phyloP scores from a whole-genome alignment of 2,888 invertebrate genomes.

The Xestia sexstrigata region DNA sequence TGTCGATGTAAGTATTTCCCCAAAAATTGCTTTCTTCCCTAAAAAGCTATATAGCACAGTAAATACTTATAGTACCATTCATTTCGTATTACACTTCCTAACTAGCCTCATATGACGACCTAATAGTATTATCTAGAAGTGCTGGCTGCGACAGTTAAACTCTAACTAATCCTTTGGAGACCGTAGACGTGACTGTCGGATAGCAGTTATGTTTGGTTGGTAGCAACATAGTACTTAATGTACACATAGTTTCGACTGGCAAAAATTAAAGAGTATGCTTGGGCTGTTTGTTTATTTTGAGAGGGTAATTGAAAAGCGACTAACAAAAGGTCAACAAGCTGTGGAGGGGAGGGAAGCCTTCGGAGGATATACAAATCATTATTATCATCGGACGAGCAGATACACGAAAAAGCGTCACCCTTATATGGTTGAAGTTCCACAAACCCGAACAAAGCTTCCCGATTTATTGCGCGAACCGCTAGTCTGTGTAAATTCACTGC shows the following conservation, averaged over 20 bases:
- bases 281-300: too few species aligned
- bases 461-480: too few species aligned
- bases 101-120: neutral
- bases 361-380: too few species aligned
- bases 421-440: too few species aligned
- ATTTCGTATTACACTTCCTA: neutral
- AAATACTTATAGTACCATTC: neutral
- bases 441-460: too few species aligned
- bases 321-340: too few species aligned
- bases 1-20: neutral
- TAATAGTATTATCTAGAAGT: slow-evolving; percentile 43
- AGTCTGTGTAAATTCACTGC: too few species aligned
- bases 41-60: neutral
- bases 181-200: slow-evolving; percentile 38
- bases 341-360: too few species aligned
- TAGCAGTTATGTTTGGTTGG: neutral
- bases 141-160: slow-evolving; percentile 48
- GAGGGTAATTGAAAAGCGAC: too few species aligned
- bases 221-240: neutral
- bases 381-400: too few species aligned
- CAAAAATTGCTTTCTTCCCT: neutral
- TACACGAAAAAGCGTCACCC: too few species aligned
- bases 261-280: too few species aligned
- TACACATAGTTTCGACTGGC: neutral
- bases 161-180: slow-evolving; percentile 54